These are phyloP conservation scores for Heteractis magnifica DNA, from an alignment of 92 coral and sea anemone species.

Conservation along the genomic window DNA sequence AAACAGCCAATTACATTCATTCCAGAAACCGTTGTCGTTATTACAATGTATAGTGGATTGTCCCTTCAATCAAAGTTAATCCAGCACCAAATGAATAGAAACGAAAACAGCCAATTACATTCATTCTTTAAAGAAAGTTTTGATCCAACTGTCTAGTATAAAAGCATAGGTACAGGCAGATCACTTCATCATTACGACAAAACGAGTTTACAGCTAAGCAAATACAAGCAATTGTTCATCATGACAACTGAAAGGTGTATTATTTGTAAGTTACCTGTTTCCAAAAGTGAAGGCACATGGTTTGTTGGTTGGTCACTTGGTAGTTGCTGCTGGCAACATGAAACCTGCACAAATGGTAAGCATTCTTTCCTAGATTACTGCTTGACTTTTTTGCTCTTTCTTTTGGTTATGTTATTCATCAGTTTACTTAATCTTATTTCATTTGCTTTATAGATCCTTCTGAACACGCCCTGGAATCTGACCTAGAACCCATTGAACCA, in stretches of 20 bases:
- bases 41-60: not conserved
- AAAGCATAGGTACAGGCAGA: not conserved
- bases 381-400: too few species aligned
- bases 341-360: not conserved
- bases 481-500: too few species aligned
- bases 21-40: not conserved
- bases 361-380: too few species aligned
- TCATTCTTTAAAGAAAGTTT: not conserved
- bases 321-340: conserved; percentile 1
- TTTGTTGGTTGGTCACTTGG: not conserved
- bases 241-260: not conserved
- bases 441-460: too few species aligned
- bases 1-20: not conserved
- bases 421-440: too few species aligned
- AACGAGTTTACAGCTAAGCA: not conserved
- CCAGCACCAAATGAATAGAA: not conserved
- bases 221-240: not conserved
- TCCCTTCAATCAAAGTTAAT: not conserved
- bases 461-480: too few species aligned
- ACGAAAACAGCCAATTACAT: not conserved
- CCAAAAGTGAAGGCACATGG: not conserved
- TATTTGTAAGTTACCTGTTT: not conserved
- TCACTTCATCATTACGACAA: too few species aligned
- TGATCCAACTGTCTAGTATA: not conserved
- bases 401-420: too few species aligned